These are phyloP conservation scores for Dicaeum eximium DNA, from an alignment of 2,113 vertebrate species.

Conservation along the genomic window DNA sequence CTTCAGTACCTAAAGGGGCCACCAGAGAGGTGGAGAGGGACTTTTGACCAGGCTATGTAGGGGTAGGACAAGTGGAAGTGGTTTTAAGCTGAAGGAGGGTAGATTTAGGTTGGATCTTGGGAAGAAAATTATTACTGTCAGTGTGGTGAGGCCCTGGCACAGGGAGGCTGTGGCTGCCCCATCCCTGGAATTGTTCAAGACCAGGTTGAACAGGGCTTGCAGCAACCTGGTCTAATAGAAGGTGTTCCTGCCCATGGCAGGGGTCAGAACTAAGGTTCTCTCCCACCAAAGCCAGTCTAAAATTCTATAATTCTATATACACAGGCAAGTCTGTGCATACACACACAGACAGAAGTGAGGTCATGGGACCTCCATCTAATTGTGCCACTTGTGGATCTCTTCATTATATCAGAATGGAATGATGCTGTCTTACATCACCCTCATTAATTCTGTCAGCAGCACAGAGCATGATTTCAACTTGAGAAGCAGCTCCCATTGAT, in stretches of 20 bases:
- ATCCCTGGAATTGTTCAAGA: not conserved
- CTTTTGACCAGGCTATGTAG: not conserved
- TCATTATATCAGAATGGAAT: not conserved
- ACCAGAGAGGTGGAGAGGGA: not conserved
- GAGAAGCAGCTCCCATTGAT: not conserved
- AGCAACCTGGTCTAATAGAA: not conserved
- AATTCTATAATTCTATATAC: not conserved
- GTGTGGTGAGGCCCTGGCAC: not conserved
- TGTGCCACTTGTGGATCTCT: not conserved
- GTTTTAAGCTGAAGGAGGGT: not conserved
- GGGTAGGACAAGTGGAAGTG: not conserved
- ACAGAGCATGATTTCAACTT: not conserved
- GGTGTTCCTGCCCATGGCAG: not conserved
- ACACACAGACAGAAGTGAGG: not conserved
- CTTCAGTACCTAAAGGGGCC: not conserved
- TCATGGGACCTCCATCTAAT: not conserved
- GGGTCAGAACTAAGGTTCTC: not conserved
- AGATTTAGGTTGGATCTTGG: not conserved
- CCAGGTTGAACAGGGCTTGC: accelerated
- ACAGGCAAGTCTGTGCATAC: not conserved
- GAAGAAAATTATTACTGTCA: not conserved
- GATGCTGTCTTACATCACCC: not conserved
- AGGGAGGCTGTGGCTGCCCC: not conserved
- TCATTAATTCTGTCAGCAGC: not conserved
- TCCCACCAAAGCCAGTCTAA: not conserved